Base-by-base conservation (phyloP, 2,113 vertebrate species). In the Micronycteris hirsuta region DNA sequence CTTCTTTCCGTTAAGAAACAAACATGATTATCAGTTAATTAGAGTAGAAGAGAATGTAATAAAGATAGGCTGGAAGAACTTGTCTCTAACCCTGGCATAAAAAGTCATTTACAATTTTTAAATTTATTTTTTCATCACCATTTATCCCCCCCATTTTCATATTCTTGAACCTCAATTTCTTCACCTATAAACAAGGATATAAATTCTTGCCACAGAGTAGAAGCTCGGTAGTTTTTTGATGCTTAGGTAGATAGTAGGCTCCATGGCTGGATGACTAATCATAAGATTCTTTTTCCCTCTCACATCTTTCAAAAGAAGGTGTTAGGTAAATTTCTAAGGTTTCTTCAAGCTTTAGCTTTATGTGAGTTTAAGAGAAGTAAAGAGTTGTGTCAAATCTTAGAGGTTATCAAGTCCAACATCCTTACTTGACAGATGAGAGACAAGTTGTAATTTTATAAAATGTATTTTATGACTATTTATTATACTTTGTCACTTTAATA, bases 11-110 rank as follows among this genome's bases (percentile, higher is more conserved):
- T 76, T 96, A 56, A 91, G 47, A 61, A 33, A 61, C 83, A 82
- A 87, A 52, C 67, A 78, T 61, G 41, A 96, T 88, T 87, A 63
- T 19, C 36, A 83, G 22, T 80, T 91, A 88, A 84, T 78, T 93
- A 90, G 47, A 78, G 26, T 22, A 84, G 41, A 93, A 61, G 61
- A 43, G 43, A 86, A 52, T 80, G 47, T 63, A 43, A 77, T 65
- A 36, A 43, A 58, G 17, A 28, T 24, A 14, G 14, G 56, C 28
- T 24, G 65, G 49, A 71, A 86, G 7, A 58, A 89, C 15, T 73
- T 91, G 16, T 71, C 47, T 33, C 33, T 87, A 61, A 52, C 11
- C 22, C 7, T 45, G 49, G 67, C 11, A 80, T 41, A 24, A 65
- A 76, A 73, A 24, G 16, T 58, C 67, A 78, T 49, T 76, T 68